Percentiles rank a stretch among this genome's conserved stretches.
phyloP scores from a whole-genome alignment of 2,888 invertebrate species.

The Hirtodrosophila histrioides region DNA sequence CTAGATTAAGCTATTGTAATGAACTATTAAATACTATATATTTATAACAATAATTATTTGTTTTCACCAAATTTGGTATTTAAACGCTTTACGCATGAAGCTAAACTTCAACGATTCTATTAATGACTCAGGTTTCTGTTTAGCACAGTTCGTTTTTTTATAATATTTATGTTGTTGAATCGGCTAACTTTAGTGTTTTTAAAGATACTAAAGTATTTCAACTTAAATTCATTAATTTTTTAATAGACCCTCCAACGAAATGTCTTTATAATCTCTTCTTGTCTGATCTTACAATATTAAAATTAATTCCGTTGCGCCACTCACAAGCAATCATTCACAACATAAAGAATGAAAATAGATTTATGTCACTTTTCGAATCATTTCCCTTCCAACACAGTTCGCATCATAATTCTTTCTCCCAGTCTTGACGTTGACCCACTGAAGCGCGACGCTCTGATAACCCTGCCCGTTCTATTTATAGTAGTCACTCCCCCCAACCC shows the following conservation, averaged over 20 bases:
- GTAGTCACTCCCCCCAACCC: slow-evolving; percentile 37
- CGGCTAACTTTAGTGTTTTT: too few relatives aligned
- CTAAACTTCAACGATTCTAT: too few relatives aligned
- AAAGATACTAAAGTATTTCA: too few relatives aligned
- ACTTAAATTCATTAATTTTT: too few relatives aligned
- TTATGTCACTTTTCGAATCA: slow-evolving; percentile 47
- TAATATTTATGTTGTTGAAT: too few relatives aligned
- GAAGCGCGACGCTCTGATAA: slow-evolving; percentile 74
- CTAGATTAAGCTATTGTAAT: too few relatives aligned
- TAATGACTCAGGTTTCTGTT: too few relatives aligned
- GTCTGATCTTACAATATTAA: slow-evolving; percentile 12
- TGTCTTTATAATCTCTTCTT: slow-evolving; percentile 1
- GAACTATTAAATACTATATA: too few relatives aligned
- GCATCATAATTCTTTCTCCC: slow-evolving; percentile 43
- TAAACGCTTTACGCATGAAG: too few relatives aligned
- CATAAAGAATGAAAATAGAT: slow-evolving; percentile 17
- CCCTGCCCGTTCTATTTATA: slow-evolving; percentile 68
- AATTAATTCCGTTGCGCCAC: slow-evolving; percentile 27
- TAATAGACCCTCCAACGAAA: background rate
- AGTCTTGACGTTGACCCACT: slow-evolving; percentile 70
- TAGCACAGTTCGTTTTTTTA: too few relatives aligned
- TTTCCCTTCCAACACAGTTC: slow-evolving; percentile 31
- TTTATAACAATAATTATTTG: too few relatives aligned
- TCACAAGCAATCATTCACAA: slow-evolving; percentile 28
- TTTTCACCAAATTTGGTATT: too few relatives aligned